A percentile compares a stretch with the other conserved stretches of the same genome.
These are phyloP conservation scores for Brachypterus glaber DNA, from an alignment of 2,888 invertebrate genomes.

Conservation along the genomic window DNA sequence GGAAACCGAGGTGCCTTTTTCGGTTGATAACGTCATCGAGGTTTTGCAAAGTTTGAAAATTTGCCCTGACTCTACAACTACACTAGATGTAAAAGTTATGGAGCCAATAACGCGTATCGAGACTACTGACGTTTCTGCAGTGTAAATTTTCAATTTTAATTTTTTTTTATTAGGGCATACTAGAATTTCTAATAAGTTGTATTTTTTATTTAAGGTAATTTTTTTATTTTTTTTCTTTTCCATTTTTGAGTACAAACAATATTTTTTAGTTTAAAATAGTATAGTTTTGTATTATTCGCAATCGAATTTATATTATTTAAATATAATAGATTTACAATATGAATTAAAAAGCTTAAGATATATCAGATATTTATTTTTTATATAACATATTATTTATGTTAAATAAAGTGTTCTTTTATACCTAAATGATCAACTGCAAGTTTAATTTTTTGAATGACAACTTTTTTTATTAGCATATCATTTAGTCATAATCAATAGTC, in stretches of 20 bases:
- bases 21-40: constrained; percentile 43
- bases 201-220: neutral
- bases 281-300: too few relatives aligned
- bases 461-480: too few relatives aligned
- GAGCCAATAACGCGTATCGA: constrained; percentile 45
- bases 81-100: constrained; percentile 41
- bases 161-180: constrained; percentile 6
- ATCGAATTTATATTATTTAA: too few relatives aligned
- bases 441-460: too few relatives aligned
- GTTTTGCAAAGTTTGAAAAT: constrained; percentile 42
- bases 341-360: too few relatives aligned
- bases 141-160: constrained; percentile 27
- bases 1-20: constrained; percentile 29
- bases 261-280: constrained; percentile 2
- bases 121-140: constrained; percentile 43
- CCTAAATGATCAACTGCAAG: too few relatives aligned
- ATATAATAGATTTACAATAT: too few relatives aligned
- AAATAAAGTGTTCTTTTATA: too few relatives aligned
- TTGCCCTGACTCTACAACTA: constrained; percentile 32
- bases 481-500: too few relatives aligned
- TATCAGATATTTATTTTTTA: too few relatives aligned
- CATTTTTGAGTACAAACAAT: constrained; percentile 2
- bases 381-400: too few relatives aligned
- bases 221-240: neutral
- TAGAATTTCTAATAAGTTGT: too few relatives aligned